Percentiles rank a stretch among this genome's conserved stretches.
These are phyloP conservation scores for Paramormyrops hopkinsi DNA, from an alignment of 2,797 vertebrate species.

Conservation along the genomic window DNA sequence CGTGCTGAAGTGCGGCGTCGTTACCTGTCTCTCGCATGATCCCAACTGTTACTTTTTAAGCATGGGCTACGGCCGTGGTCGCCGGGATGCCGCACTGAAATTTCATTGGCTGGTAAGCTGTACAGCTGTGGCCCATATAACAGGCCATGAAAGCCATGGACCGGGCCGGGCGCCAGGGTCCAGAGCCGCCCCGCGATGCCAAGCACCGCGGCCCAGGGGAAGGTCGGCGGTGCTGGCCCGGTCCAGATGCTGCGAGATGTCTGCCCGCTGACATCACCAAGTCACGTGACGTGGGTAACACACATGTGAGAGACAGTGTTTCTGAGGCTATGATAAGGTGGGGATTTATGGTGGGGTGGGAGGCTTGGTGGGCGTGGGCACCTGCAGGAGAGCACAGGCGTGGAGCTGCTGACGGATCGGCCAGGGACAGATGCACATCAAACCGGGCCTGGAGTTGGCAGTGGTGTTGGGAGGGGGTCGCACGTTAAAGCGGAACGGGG, in stretches of 20 bases:
- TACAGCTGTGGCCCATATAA: not conserved
- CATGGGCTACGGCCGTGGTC: not conserved
- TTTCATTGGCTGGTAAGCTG: not conserved
- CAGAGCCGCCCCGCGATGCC: not conserved
- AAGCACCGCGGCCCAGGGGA: not conserved
- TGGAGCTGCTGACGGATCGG: conserved; percentile 62
- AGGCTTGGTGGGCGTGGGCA: conserved; percentile 29
- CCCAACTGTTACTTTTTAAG: not conserved
- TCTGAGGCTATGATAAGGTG: not conserved
- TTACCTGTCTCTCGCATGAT: not conserved
- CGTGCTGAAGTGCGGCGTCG: not conserved
- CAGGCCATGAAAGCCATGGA: not conserved
- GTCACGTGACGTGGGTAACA: not conserved
- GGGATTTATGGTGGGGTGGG: not conserved
- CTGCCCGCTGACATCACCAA: not conserved
- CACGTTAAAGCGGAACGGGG: not conserved
- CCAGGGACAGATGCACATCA: conserved; percentile 56
- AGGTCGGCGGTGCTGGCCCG: not conserved
- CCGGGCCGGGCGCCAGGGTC: not conserved
- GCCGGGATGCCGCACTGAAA: not conserved
- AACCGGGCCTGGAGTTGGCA: conserved; percentile 25
- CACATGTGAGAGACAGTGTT: not conserved
- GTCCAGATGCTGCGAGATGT: not conserved
- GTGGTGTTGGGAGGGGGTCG: conserved; percentile 19
- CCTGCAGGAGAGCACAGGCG: conserved; percentile 57